Conservation (phyloP, 2,797 vertebrate genomes). For the Sylvia borin region DNA sequence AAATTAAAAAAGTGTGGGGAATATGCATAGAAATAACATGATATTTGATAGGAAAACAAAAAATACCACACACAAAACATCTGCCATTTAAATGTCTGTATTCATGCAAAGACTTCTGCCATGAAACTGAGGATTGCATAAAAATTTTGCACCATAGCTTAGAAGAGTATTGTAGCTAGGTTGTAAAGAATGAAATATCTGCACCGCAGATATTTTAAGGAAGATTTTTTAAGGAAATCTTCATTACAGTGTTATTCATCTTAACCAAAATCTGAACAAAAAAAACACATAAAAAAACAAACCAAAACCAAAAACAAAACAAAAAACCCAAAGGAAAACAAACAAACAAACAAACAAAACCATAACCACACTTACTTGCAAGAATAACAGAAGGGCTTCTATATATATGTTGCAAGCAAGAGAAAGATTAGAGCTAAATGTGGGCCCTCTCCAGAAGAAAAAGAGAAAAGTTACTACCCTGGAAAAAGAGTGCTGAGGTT, state of each 20-base stretch:
- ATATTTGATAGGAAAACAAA: conserved; percentile 21
- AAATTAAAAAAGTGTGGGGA: not conserved
- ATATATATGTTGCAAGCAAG: not conserved
- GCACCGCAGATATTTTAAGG: not conserved
- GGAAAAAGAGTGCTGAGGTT: not conserved
- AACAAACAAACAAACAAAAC: too few relatives aligned
- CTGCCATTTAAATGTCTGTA: not conserved
- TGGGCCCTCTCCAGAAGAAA: not conserved
- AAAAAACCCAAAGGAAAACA: not conserved
- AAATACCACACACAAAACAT: not conserved
- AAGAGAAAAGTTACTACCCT: not conserved
- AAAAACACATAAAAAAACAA: not conserved
- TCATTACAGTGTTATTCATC: not conserved
- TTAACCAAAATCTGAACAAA: not conserved
- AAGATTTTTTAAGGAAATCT: conserved; percentile 9
- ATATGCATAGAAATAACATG: conserved; percentile 2
- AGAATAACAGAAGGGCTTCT: not conserved
- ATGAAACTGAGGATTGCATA: not conserved
- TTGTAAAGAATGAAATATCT: conserved; percentile 32
- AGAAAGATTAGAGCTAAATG: not conserved
- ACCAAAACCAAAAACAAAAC: not conserved
- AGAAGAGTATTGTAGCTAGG: not conserved
- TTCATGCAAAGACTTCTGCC: not conserved
- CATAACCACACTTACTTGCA: not conserved
- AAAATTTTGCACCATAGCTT: not conserved